Evolutionary conservation across 1,140 invertebrate species (phyloP), one percentile per base, ranked within the genome.

Genomic region (Saxidomus purpurata): DNA sequence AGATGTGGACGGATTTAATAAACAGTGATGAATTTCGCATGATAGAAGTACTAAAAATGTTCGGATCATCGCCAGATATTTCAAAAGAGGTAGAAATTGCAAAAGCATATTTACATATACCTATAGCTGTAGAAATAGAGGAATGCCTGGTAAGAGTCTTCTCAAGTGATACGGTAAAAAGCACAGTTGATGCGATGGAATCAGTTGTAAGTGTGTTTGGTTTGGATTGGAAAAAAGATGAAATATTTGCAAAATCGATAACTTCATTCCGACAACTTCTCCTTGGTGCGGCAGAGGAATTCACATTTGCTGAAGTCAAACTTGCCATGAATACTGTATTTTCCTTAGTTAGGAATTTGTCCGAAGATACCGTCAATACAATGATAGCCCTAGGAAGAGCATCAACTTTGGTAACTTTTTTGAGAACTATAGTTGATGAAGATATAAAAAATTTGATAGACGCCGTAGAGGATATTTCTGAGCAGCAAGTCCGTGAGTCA

Each of bases 391-490:
- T 93, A 0, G 82, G 49, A 34, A 81, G 47, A 28, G 71, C 93
- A 59, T 69, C 71, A 36, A 17, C 67, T 22, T 63, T 93, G 17
- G 49, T 93, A 17, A 79, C 89, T 28, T 93, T 93, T 84, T 34
- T 93, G 13, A 74, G 80, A n/a, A 81, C 86, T 34, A 92, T 90
- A 6, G 47, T 86, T 17, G 87, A 92, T 67, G 91, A 93, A n/a
- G 93, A 93, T 69, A 82, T 93, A 34, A 67, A 90, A 40, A 92
- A 93, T 76, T 67, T 93, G 1, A 93, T 93, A 67, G 93, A 93
- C 87, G 91, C 93, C n/a, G 93, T 93, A 15, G 93, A 93, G 86
- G 93, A 93, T 80, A 90, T 92, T 79, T 93, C 93, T 31, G 93
- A 93, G 47, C 91, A 92, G 38, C 90, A 82, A 59, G 90, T 93